These are phyloP conservation scores for Atta texana DNA, from an alignment of 1,140 invertebrate species.

Conservation along the genomic window DNA sequence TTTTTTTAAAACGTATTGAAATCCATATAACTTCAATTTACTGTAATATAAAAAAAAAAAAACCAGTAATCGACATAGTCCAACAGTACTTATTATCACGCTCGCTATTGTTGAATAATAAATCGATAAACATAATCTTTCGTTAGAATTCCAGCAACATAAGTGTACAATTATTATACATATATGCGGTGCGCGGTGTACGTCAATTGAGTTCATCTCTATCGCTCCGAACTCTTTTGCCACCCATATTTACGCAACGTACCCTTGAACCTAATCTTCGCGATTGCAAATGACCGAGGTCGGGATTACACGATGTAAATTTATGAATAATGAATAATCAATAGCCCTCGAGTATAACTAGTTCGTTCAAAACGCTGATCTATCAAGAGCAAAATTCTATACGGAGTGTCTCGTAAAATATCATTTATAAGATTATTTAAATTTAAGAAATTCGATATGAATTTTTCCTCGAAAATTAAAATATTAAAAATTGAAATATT, in stretches of 20 bases:
- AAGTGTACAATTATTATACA: not conserved
- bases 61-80: not conserved
- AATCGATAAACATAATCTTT: conserved; percentile 38
- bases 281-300: conserved; percentile 54
- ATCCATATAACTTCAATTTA: not conserved
- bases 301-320: conserved; percentile 48
- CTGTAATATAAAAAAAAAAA: not conserved
- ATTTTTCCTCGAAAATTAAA: not conserved
- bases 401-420: not conserved
- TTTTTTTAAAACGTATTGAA: not conserved
- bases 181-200: not conserved
- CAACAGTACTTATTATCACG: not conserved
- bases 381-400: not conserved
- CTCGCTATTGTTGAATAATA: not conserved
- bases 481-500: not conserved
- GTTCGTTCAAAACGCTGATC: not conserved
- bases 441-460: not conserved
- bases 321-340: conserved; percentile 60
- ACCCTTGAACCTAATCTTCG: conserved; percentile 67
- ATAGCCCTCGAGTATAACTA: conserved; percentile 33
- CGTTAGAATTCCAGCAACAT: conserved; percentile 11
- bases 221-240: conserved; percentile 36
- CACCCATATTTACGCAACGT: conserved; percentile 37
- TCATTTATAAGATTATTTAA: not conserved
- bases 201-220: conserved; percentile 1